Evolutionary conservation across 2,113 vertebrate species (phyloP).

Genomic region (Oriolus oriolus): DNA sequence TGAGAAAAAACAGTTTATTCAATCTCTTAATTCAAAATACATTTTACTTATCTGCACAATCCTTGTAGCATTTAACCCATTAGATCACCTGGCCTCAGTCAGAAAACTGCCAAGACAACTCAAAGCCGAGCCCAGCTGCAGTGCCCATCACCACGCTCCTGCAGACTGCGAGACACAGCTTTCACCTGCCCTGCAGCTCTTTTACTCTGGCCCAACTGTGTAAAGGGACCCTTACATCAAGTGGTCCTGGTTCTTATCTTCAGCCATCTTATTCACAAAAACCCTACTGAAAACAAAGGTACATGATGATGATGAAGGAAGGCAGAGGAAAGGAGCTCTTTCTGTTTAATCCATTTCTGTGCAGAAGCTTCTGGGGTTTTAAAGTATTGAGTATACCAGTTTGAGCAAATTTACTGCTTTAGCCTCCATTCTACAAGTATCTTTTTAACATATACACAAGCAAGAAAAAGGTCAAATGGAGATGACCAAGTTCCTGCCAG

Average conservation of each 20-base stretch:
- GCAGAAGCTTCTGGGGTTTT: not conserved
- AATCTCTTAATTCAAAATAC: not conserved
- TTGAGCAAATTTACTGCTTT: not conserved
- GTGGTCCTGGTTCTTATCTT: not conserved
- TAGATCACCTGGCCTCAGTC: not conserved
- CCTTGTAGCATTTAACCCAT: not conserved
- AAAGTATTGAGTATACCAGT: not conserved
- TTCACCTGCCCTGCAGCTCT: not conserved
- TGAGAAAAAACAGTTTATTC: not conserved
- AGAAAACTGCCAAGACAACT: not conserved
- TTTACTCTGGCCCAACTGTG: not conserved
- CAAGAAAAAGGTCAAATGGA: not conserved
- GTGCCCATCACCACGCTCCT: accelerated
- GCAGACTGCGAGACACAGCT: accelerated
- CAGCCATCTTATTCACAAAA: not conserved
- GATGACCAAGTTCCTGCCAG: not conserved
- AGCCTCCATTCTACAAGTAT: not conserved
- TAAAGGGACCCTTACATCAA: not conserved
- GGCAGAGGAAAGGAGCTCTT: not conserved
- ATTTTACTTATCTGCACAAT: not conserved
- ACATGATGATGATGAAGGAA: not conserved
- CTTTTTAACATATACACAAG: not conserved
- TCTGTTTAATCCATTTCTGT: not conserved
- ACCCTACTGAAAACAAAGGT: not conserved
- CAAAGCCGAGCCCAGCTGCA: not conserved